Evolutionary conservation across 2,888 invertebrate genomes (phyloP).

Genomic region (Nomada ruficornis): DNA sequence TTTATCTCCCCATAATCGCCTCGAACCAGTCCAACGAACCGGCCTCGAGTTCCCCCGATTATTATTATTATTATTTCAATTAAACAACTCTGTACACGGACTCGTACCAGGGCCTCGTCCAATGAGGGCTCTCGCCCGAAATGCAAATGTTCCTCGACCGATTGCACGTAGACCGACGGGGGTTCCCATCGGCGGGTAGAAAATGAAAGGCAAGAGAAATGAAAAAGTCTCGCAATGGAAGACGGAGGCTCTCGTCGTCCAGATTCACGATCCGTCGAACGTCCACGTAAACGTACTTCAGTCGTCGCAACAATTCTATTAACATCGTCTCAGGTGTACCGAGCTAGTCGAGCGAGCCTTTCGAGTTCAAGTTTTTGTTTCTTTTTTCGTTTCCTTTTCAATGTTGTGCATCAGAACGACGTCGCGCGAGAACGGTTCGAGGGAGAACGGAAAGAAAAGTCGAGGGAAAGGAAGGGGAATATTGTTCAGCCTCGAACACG

Average conservation of each 20-base stretch:
- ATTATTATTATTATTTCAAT: no score
- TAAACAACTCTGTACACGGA: no score
- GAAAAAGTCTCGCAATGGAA: conserved; percentile 18
- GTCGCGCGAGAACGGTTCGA: conserved; percentile 38
- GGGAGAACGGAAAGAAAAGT: conserved; percentile 26
- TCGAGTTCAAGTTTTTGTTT: conserved; percentile 37
- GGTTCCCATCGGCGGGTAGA: background rate
- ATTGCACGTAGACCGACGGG: background rate
- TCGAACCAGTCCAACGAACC: background rate
- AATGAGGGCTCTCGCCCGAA: no score
- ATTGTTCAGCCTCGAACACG: no score
- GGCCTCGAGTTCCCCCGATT: no score
- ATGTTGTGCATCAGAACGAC: conserved; percentile 60
- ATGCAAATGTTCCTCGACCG: no score
- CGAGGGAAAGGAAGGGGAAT: background rate
- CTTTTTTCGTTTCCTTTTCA: background rate
- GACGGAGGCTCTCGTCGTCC: background rate
- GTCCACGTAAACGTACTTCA: conserved; percentile 48
- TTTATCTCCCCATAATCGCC: background rate
- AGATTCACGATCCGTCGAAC: background rate
- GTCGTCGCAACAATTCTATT: conserved; percentile 59
- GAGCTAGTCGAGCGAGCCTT: conserved; percentile 48
- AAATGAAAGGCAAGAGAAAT: background rate
- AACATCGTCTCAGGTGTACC: conserved; percentile 60
- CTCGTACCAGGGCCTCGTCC: no score